Evolutionary conservation across 2,888 invertebrate species (phyloP), one percentile per base, ranked within the genome.

Genomic region (Apamea crenata): DNA sequence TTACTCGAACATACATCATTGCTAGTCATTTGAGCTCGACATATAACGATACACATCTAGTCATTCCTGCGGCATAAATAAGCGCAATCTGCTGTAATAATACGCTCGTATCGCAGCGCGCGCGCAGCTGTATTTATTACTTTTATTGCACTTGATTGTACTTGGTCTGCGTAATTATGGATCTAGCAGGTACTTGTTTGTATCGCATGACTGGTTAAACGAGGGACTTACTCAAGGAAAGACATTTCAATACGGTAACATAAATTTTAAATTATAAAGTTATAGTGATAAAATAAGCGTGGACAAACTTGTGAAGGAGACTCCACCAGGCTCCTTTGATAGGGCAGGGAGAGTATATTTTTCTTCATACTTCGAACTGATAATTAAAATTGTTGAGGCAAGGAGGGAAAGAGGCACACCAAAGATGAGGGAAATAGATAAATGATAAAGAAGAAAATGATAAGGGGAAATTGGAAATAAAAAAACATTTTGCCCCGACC

Each of bases 121-220:
- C 67, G 77, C 87, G 87, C 87, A 88, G 82, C 78, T 87, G 82
- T 74, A 71, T 77, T 80, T 86, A 77, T 83, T 77, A 75, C 80
- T 71, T 77, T 87, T 80, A 88, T 87, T 88, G 80, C 77, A 70
- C 70, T 75, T 88, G 78, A 87, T 88, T 80, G 77, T 67, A 80
- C 78, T 68, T 66, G 44, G 76, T 50, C 77, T 67, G 77, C 44
- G 68, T 86, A 78, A 84, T 87, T 84, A 77, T 21, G 67, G 66
- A 67, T 74, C 44, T 53, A 21, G 65, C 47, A 40, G 47, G 61
- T 44, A 72, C 77, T 81, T 71, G 73, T 76, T 82, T 80, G 56
- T 44, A 25, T 16, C 18, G 32, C n/a, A 1, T 8, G 59, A 2
- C 50, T 83, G 14, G 21, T 4, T 7, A 53, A 25, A 75, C 59